These are phyloP conservation scores for Martes martes DNA, from an alignment of 2,113 vertebrate species.

Conservation along the genomic window DNA sequence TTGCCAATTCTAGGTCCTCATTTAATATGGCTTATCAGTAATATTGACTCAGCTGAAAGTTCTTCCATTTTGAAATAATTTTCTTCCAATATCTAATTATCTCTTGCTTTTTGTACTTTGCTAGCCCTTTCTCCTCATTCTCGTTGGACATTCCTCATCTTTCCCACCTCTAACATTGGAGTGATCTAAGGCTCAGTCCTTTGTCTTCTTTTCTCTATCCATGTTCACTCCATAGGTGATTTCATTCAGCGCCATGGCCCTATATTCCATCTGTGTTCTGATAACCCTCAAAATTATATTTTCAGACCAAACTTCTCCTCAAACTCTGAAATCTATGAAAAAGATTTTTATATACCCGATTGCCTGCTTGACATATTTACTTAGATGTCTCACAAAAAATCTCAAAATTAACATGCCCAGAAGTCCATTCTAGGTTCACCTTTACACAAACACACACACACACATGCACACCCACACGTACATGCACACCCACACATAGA, in stretches of 20 bases:
- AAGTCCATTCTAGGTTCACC: neutral
- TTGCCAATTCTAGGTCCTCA: neutral
- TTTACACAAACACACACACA: neutral
- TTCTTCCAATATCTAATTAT: neutral
- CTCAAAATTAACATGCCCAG: neutral
- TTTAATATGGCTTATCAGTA: neutral
- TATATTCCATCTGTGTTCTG: neutral
- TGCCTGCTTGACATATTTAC: neutral
- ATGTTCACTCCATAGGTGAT: neutral
- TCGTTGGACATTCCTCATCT: neutral
- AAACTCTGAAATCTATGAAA: neutral
- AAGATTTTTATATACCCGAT: neutral
- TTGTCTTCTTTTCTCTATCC: neutral
- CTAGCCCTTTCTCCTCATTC: neutral
- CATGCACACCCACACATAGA: neutral
- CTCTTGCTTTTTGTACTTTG: neutral
- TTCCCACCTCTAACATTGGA: neutral
- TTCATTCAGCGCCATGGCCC: neutral
- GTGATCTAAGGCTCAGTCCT: neutral
- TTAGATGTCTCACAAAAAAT: slow-evolving; percentile 4
- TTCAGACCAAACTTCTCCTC: neutral
- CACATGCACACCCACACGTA: neutral
- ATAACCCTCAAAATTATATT: neutral
- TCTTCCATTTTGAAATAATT: neutral
- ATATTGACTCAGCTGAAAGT: neutral